These are phyloP conservation scores for Spheniscus humboldti DNA, from an alignment of 2,797 vertebrate species.

Conservation along the genomic window DNA sequence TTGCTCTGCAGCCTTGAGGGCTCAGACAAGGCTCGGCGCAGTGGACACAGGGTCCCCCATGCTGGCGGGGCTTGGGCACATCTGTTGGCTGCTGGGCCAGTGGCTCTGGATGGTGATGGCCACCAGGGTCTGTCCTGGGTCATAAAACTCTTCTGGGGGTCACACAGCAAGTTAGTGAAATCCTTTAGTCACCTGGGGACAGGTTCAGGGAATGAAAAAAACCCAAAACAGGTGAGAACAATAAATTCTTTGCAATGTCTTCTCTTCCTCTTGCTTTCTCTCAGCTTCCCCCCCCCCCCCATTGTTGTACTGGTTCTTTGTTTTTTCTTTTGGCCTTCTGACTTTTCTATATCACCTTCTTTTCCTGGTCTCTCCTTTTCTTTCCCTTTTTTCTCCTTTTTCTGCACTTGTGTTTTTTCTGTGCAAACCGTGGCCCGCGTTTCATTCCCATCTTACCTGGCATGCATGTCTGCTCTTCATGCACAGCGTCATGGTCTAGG, in stretches of 20 bases:
- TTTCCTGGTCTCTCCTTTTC: not conserved
- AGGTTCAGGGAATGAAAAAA: not conserved
- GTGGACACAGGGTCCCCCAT: too few species aligned
- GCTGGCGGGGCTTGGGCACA: not conserved
- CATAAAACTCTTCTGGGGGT: not conserved
- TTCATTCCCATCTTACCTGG: not conserved
- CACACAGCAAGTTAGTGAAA: not conserved
- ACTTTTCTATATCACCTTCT: not conserved
- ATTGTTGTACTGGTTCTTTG: not conserved
- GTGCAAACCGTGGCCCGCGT: fast-evolving
- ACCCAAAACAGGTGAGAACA: not conserved
- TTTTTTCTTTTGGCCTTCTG: not conserved
- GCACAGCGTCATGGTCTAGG: fast-evolving
- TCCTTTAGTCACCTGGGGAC: not conserved
- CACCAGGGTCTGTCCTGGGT: not conserved
- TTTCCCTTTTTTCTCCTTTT: not conserved
- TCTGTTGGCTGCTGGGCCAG: not conserved
- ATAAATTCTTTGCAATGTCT: not conserved
- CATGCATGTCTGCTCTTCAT: fast-evolving
- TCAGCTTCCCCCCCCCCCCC: too few species aligned
- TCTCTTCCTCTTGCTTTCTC: not conserved
- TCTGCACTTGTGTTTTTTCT: not conserved
- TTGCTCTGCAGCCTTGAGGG: not conserved
- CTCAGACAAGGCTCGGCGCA: fast-evolving
- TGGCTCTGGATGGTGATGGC: not conserved